Evolutionary conservation across 2,888 invertebrate genomes (phyloP), one percentile per base, ranked within the genome.

Genomic region (Synanthedon andrenaeformis): DNA sequence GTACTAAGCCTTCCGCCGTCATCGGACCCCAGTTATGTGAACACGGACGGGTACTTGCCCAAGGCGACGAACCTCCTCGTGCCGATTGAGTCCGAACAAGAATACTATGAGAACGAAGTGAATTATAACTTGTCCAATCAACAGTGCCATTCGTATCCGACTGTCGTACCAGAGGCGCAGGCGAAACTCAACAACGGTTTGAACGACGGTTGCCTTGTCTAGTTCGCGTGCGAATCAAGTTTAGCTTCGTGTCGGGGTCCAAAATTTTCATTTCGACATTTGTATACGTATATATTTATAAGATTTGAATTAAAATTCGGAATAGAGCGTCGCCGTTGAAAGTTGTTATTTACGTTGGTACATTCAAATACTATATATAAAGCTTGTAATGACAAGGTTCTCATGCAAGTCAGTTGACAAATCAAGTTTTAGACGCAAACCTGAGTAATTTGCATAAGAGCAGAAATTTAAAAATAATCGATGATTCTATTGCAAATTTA

Each of bases 171-270:
- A 53, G 89, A 88, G 55, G 59, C 76, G 48, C 89, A 89, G 66
- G 63, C 67, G 35, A 89, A 89, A 76, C 87, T 89, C 68, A 84
- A 80, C 64, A 89, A 79, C 70, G 89, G 88, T 64, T 81, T 90
- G 62, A 90, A 90, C 69, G 91, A 90, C 66, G 90, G 90, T 57
- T 91, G 91, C 72, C 89, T 91, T 79, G 91, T 90, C 67, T 91
- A 89, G 83, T 62, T 23, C 23, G 23, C 5, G 5, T 57, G 59
- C 58, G 55, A 52, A n/a, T 5, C 41, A 57, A 49, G 55, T 41
- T 13, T 51, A 54, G 51, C 64, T 67, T 67, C 4, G 23, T 65
- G 73, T 76, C 74, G 83, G 82, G 23, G 83, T 84, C 84, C 84
- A 84, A 85, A 77, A 69, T 72, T 72, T 70, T 35, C 55, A 66